A percentile compares a stretch with the other conserved stretches of the same genome.
phyloP scores from a whole-genome alignment of 2,113 vertebrate genomes.

The Platanista minor region DNA sequence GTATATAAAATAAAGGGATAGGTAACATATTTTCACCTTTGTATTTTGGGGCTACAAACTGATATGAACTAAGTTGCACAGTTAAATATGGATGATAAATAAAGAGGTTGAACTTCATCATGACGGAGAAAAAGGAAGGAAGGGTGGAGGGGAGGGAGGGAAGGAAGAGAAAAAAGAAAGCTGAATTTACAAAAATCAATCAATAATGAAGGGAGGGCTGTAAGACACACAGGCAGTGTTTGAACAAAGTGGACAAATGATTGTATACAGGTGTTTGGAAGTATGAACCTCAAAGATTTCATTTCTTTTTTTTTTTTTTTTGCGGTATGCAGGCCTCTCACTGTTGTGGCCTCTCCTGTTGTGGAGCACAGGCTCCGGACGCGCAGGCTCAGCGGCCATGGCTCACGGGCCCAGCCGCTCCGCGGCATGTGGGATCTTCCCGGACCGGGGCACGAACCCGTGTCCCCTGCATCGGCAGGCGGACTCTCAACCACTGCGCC shows the following conservation, averaged over 20 bases:
- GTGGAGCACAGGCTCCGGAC: no score
- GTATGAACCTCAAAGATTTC: background rate
- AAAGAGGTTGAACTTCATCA: background rate
- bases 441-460: no score
- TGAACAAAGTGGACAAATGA: background rate
- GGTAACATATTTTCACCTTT: background rate
- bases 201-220: background rate
- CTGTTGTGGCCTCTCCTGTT: no score
- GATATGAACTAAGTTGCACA: background rate
- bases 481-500: no score
- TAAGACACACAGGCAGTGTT: background rate
- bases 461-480: no score
- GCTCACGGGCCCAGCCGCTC: no score
- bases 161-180: no score
- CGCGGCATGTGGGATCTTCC: no score
- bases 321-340: no score
- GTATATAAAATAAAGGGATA: background rate
- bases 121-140: background rate
- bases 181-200: background rate
- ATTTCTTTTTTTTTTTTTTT: no score
- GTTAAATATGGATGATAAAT: background rate
- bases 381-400: no score
- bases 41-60: background rate
- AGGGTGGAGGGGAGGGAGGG: no score
- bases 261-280: background rate